phyloP scores from a whole-genome alignment of 2,888 invertebrate species.

The Sinelater perroti region DNA sequence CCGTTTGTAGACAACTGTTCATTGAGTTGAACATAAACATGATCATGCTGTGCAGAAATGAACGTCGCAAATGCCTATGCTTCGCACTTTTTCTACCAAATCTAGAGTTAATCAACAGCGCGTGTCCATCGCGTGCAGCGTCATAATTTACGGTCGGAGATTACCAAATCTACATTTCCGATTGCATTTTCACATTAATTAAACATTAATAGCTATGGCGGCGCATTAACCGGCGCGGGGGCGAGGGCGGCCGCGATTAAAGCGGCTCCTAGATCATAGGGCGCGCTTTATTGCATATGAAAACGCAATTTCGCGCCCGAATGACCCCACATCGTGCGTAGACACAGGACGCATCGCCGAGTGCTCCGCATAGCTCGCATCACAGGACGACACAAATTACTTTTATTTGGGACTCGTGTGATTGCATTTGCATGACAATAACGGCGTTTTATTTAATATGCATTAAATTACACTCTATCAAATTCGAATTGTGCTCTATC shows the following conservation, averaged over 20 bases:
- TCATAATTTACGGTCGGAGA: slow-evolving; percentile 29
- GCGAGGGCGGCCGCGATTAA: slow-evolving; percentile 27
- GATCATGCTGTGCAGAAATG: too few relatives aligned
- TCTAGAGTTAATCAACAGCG: too few relatives aligned
- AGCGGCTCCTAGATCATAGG: slow-evolving; percentile 36
- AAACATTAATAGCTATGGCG: slow-evolving; percentile 39
- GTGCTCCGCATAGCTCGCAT: slow-evolving; percentile 27
- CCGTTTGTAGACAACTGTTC: too few relatives aligned
- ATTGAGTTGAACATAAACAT: too few relatives aligned
- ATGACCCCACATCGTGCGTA: slow-evolving; percentile 34
- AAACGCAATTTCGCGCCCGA: slow-evolving; percentile 55
- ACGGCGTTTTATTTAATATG: slow-evolving; percentile 38
- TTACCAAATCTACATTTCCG: slow-evolving; percentile 47
- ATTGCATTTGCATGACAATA: slow-evolving; percentile 44
- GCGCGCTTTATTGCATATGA: slow-evolving; percentile 50
- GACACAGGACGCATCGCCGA: slow-evolving; percentile 32
- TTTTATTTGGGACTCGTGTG: slow-evolving; percentile 43
- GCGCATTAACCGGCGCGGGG: slow-evolving; percentile 30
- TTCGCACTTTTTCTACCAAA: too few relatives aligned
- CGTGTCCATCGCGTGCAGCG: slow-evolving; percentile 17
- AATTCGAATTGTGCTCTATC: slow-evolving; percentile 31
- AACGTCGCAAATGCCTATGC: not conserved
- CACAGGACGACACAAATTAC: slow-evolving; percentile 43
- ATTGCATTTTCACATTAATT: slow-evolving; percentile 48
- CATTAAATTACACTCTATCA: slow-evolving; percentile 39